Percentiles rank a stretch among this genome's conserved stretches.
These are phyloP conservation scores for Andricus quercusramuli DNA, from an alignment of 2,888 invertebrate genomes.

Conservation along the genomic window DNA sequence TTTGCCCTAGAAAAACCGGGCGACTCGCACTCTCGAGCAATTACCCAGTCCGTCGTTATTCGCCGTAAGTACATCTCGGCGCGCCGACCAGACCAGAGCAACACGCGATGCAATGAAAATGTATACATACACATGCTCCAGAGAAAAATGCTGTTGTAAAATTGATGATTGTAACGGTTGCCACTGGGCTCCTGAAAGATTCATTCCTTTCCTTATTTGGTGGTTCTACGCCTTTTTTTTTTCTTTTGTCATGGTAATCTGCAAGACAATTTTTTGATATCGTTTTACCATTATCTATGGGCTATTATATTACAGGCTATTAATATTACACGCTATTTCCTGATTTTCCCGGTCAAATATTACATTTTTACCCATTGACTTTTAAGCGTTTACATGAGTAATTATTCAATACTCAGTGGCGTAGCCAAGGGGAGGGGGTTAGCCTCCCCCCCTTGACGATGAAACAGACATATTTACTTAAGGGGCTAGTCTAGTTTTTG, in stretches of 20 bases:
- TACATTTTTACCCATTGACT: too few species aligned
- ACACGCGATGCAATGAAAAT: slow-evolving; percentile 4
- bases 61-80: neutral
- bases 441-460: too few species aligned
- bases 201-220: slow-evolving; percentile 11
- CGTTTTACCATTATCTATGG: too few species aligned
- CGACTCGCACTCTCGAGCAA: slow-evolving; percentile 12
- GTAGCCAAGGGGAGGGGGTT: too few species aligned
- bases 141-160: slow-evolving; percentile 7
- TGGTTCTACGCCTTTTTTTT: neutral
- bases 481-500: too few species aligned
- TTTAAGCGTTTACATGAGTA: too few species aligned
- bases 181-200: neutral
- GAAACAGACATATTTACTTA: too few species aligned
- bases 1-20: slow-evolving; percentile 1
- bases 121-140: neutral
- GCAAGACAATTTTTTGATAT: neutral
- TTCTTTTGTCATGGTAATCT: neutral
- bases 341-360: too few species aligned
- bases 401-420: too few species aligned
- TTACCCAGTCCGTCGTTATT: slow-evolving; percentile 3
- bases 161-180: slow-evolving; percentile 8
- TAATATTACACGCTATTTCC: too few species aligned
- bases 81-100: slow-evolving; percentile 12
- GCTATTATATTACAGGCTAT: too few species aligned